These are phyloP conservation scores for Tetramorium simillimum DNA, from an alignment of 1,140 invertebrate species.

Conservation along the genomic window DNA sequence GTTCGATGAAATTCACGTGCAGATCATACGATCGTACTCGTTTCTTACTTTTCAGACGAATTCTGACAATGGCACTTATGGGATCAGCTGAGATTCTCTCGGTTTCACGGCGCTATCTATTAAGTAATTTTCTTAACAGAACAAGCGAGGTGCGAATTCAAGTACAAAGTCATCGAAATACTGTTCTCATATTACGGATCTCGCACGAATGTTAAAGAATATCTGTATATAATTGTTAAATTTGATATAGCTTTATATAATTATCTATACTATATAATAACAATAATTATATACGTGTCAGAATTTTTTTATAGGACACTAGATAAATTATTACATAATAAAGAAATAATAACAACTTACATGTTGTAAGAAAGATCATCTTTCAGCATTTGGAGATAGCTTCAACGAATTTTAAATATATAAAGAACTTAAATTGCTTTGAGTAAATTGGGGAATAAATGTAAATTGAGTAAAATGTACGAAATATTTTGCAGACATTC, in stretches of 20 bases:
- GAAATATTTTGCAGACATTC: conserved; percentile 30
- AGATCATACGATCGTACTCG: too few species aligned
- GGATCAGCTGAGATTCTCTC: not conserved
- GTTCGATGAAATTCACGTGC: not conserved
- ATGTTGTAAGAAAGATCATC: not conserved
- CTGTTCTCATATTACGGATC: not conserved
- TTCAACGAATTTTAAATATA: not conserved
- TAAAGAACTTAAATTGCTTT: not conserved
- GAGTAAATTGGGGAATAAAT: not conserved
- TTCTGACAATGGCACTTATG: not conserved
- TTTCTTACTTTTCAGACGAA: not conserved
- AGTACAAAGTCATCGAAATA: not conserved
- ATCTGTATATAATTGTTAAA: not conserved
- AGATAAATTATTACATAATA: not conserved
- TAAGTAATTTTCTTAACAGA: conserved; percentile 19
- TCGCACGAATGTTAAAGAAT: not conserved
- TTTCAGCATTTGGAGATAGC: not conserved
- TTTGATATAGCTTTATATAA: too few species aligned
- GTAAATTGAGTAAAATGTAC: not conserved
- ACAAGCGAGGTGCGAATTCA: conserved; percentile 18
- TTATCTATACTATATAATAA: not conserved
- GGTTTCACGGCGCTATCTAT: not conserved
- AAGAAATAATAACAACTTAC: too few species aligned
- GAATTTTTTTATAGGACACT: not conserved
- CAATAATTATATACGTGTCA: not conserved